A percentile compares a stretch with the other conserved stretches of the same genome.
Conservation (phyloP, 1,140 invertebrate species). For the Patella vulgata region DNA sequence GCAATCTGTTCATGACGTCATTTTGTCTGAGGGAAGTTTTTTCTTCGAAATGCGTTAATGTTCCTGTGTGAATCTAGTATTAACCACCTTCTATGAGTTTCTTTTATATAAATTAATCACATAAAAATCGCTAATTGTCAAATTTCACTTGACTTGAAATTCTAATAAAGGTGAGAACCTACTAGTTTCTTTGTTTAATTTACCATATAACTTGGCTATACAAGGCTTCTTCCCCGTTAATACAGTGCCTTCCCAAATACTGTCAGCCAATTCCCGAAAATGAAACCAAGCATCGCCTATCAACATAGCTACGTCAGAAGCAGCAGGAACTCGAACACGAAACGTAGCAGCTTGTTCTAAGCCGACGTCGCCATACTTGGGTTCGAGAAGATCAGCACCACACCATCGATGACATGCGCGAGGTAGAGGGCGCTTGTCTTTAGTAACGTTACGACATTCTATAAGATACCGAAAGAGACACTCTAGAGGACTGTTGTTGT, state of each 20-base stretch:
- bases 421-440: conserved; percentile 55
- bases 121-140: no score
- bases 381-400: conserved; percentile 57
- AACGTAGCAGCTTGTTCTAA: conserved; percentile 50
- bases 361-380: conserved; percentile 55
- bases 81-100: no score
- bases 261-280: conserved; percentile 48
- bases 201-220: conserved; percentile 57
- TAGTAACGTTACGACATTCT: conserved; percentile 54
- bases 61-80: no score
- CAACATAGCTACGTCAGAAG: conserved; percentile 56
- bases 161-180: conserved; percentile 59
- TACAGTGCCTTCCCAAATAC: conserved; percentile 61
- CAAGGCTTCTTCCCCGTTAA: conserved; percentile 51
- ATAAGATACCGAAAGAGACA: conserved; percentile 62
- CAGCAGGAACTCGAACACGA: conserved; percentile 51
- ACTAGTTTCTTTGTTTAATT: conserved; percentile 51
- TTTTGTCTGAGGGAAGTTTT: no score
- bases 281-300: conserved; percentile 60
- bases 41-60: no score
- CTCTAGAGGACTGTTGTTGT: conserved; percentile 42
- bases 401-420: conserved; percentile 62
- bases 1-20: no score
- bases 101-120: no score
- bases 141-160: conserved; percentile 52